Conservation (phyloP, 1,140 invertebrate species). For the Pseudomyrmex gracilis region DNA sequence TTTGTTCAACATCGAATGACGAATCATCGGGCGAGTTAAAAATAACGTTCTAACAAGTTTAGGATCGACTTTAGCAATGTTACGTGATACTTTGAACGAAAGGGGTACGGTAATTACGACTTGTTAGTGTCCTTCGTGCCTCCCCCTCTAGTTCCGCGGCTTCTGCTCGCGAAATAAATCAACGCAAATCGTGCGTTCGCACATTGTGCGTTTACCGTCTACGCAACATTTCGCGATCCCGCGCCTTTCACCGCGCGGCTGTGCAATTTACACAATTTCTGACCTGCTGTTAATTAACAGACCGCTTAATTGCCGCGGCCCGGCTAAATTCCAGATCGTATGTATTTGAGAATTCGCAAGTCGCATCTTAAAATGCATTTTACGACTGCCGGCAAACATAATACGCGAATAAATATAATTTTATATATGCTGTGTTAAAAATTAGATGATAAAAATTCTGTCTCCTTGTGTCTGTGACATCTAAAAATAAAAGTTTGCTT, state of each 20-base stretch:
- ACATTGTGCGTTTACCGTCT: neutral
- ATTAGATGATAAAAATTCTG: no score
- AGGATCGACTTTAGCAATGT: slow-evolving; percentile 54
- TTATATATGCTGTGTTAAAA: no score
- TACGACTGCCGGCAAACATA: no score
- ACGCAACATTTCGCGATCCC: slow-evolving; percentile 32
- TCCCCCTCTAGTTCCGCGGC: neutral
- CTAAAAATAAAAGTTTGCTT: no score
- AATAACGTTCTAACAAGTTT: slow-evolving; percentile 67
- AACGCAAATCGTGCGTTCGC: slow-evolving; percentile 37
- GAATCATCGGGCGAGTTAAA: slow-evolving; percentile 60
- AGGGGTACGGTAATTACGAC: slow-evolving; percentile 57
- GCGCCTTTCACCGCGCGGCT: neutral
- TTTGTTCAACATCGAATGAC: slow-evolving; percentile 58
- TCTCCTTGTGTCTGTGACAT: no score
- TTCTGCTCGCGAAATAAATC: slow-evolving; percentile 50
- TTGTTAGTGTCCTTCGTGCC: slow-evolving; percentile 54
- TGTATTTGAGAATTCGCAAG: neutral
- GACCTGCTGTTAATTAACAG: neutral
- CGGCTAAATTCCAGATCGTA: neutral
- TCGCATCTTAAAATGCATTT: no score
- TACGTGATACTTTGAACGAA: slow-evolving; percentile 53
- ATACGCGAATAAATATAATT: no score
- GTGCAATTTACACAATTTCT: slow-evolving; percentile 23
- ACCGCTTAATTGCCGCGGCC: neutral